Evolutionary conservation across 2,113 vertebrate genomes (phyloP).

Genomic region (Tychaedon coryphoeus): DNA sequence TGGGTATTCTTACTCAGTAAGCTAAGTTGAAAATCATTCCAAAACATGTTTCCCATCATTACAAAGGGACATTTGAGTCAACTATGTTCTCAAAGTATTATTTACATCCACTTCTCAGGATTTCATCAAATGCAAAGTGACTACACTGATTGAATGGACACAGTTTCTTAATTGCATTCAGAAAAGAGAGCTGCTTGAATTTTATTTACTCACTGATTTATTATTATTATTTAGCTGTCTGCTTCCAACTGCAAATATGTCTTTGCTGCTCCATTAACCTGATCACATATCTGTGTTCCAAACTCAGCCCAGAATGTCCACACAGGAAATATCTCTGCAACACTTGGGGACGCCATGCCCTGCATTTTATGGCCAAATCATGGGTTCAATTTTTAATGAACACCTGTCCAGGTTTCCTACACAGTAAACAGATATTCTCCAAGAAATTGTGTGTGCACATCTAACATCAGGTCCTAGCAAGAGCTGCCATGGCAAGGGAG

Average conservation of each 20-base stretch:
- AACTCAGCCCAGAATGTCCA: neutral
- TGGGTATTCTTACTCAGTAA: neutral
- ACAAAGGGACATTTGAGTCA: neutral
- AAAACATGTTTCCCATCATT: neutral
- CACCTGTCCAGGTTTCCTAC: neutral
- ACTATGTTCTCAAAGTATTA: neutral
- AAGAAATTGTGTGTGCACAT: neutral
- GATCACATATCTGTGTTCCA: neutral
- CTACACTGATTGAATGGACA: neutral
- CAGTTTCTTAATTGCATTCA: neutral
- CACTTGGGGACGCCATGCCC: neutral
- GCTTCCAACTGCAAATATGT: constrained; percentile 17
- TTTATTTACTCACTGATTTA: constrained; percentile 35
- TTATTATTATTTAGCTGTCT: constrained; percentile 40
- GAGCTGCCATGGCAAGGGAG: neutral
- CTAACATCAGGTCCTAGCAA: neutral
- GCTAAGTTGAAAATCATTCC: neutral
- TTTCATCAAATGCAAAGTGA: constrained; percentile 36
- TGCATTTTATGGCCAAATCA: neutral
- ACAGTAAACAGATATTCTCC: neutral
- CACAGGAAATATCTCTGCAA: neutral
- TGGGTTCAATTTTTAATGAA: neutral
- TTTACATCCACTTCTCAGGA: neutral
- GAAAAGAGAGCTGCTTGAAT: neutral
- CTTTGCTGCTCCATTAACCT: constrained; percentile 16